phyloP scores from a whole-genome alignment of 2,797 vertebrate genomes.

The Nannoperca australis region DNA sequence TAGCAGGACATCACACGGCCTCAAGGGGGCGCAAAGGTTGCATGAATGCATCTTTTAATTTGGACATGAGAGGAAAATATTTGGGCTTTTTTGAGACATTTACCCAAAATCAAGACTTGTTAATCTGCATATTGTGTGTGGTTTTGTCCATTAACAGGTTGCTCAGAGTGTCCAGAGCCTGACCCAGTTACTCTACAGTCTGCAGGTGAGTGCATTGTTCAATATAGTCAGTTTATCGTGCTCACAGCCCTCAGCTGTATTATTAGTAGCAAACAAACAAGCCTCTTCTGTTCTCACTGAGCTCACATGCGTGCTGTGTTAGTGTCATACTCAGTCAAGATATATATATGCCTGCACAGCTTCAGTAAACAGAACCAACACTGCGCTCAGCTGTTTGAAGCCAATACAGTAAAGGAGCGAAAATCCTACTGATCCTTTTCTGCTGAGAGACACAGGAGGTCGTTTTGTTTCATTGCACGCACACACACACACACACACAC shows the following conservation, averaged over 20 bases:
- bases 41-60: conserved; percentile 17
- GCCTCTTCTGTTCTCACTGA: conserved; percentile 18
- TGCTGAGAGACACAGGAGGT: conserved; percentile 23
- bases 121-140: conserved; percentile 25
- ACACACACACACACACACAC: too few relatives aligned
- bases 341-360: conserved; percentile 20
- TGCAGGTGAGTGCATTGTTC: conserved; percentile 88
- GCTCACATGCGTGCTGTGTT: conserved; percentile 26
- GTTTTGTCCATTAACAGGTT: conserved; percentile 83
- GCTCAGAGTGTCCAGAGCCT: conserved; percentile 93
- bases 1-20: conserved; percentile 5
- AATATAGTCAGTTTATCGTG: too few relatives aligned
- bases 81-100: neutral
- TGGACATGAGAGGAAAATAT: neutral
- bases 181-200: conserved; percentile 94
- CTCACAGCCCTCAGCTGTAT: conserved; percentile 9
- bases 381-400: conserved; percentile 48
- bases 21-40: conserved; percentile 57
- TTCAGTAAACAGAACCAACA: conserved; percentile 37
- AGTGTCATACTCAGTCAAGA: conserved; percentile 10
- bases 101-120: neutral
- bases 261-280: conserved; percentile 22
- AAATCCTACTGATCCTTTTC: conserved; percentile 32
- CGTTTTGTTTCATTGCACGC: conserved; percentile 38
- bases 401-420: conserved; percentile 24